phyloP scores from a whole-genome alignment of 2,888 invertebrate species.

The Agrotis clavis region DNA sequence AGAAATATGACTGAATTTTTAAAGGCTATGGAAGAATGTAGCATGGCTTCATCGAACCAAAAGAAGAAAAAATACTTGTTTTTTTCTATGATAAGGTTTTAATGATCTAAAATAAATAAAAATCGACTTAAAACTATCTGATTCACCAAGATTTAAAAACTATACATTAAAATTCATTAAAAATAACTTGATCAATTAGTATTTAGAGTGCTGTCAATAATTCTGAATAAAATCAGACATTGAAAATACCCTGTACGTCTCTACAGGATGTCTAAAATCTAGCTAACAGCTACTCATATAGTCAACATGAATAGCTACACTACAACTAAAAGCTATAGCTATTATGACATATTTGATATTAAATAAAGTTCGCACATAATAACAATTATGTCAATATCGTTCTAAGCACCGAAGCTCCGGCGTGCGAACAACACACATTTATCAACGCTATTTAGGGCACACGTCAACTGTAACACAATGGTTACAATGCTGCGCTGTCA shows the following conservation, averaged over 20 bases:
- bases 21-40: neutral
- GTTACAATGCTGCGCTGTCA: conserved; percentile 64
- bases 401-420: conserved; percentile 32
- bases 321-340: neutral
- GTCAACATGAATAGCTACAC: neutral
- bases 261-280: neutral
- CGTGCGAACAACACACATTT: conserved; percentile 59
- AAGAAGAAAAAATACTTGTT: neutral
- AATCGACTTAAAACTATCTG: too few relatives aligned
- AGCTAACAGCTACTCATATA: neutral
- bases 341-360: neutral
- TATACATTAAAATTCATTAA: neutral
- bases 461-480: conserved; percentile 70
- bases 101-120: too few relatives aligned
- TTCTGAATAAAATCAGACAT: neutral
- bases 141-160: too few relatives aligned
- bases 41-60: neutral
- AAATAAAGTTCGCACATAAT: conserved; percentile 12
- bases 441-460: conserved; percentile 75
- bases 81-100: too few relatives aligned
- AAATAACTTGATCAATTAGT: too few relatives aligned
- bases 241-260: neutral
- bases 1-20: neutral
- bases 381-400: conserved; percentile 23
- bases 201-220: neutral